Evolutionary conservation across 2,797 vertebrate species (phyloP).

Genomic region (Aplochiton taeniatus): DNA sequence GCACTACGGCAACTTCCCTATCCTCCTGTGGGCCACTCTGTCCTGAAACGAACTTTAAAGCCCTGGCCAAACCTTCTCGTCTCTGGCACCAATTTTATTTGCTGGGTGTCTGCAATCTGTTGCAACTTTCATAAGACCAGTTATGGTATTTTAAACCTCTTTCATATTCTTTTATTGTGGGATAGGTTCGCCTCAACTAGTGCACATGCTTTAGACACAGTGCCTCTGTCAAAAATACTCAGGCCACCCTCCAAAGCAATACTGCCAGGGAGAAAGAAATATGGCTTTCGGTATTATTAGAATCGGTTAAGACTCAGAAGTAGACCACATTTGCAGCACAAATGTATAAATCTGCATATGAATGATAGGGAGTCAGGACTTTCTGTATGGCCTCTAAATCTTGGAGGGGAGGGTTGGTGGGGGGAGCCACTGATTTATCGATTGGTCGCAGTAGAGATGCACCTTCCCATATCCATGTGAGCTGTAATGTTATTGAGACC

Average conservation of each 20-base stretch:
- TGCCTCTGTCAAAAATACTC: too few relatives aligned
- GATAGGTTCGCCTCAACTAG: too few relatives aligned
- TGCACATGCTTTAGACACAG: too few relatives aligned
- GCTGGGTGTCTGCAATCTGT: too few relatives aligned
- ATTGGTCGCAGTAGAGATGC: slow-evolving; percentile 73
- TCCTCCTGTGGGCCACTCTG: too few relatives aligned
- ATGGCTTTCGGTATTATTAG: slow-evolving; percentile 43
- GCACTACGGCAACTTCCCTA: background rate
- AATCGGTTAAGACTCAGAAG: slow-evolving; percentile 35
- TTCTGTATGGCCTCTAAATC: slow-evolving; percentile 66
- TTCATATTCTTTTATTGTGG: too few relatives aligned
- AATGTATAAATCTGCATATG: slow-evolving; percentile 70
- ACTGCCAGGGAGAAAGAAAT: slow-evolving; percentile 33
- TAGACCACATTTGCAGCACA: slow-evolving; percentile 40
- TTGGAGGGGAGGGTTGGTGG: slow-evolving; percentile 47
- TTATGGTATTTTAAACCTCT: too few relatives aligned
- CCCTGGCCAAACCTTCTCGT: too few relatives aligned
- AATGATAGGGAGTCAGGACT: slow-evolving; percentile 57
- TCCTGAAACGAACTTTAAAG: too few relatives aligned
- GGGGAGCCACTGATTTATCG: slow-evolving; percentile 76
- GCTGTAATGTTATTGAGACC: slow-evolving; percentile 74
- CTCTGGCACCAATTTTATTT: too few relatives aligned
- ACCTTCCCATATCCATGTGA: slow-evolving; percentile 77
- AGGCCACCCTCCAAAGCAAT: background rate
- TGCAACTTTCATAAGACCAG: too few relatives aligned